Base-by-base conservation (phyloP, 2,797 vertebrate genomes). In the Nannoperca australis region DNA sequence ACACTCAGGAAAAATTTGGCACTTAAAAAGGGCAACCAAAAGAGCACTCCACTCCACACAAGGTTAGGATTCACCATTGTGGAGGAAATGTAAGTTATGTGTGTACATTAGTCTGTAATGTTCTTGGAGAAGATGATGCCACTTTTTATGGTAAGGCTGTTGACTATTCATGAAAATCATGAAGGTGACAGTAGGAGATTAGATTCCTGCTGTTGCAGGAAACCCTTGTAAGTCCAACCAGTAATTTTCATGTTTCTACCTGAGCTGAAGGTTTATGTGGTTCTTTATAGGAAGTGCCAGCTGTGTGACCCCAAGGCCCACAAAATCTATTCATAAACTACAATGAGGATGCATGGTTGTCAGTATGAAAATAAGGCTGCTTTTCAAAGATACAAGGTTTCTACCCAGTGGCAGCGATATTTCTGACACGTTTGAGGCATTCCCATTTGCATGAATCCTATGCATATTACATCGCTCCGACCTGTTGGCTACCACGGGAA, bases 91-190 rank as follows among this genome's bases (percentile, higher is more conserved):
- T 89, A 87, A 90, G 88, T 92, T 91, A 93, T 93, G 87, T 73
- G 76, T 91, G 87, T 82, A 88, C 88, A 93, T 93, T 90, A 93
- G 83, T 74, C 81, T 63, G 83, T 91, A 89, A 90, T 91, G 85
- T 85, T 91, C 85, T 84, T 62, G 78, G 79, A 84, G 88, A 79
- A 82, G 86, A 92, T 87, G 83, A 89, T 89, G 82, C 85, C 79
- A 89, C 85, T 85, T 92, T 91, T 93, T 89, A 89, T 82, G 73
- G 77, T 59, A 53, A 81, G 63, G 78, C 77, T 89, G 88, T 91
- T 93, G 91, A 93, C 91, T 93, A 91, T 93, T 91, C 90, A 91
- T 88, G 90, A 83, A 83, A 90, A 91, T 82, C 88, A 86, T 67
- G 81, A 85, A 49, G 65, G 84, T 70, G 83, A 81, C 86, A 85